A percentile compares a stretch with the other conserved stretches of the same genome.
Conservation (phyloP, 2,113 vertebrate species). For the Puma concolor region DNA sequence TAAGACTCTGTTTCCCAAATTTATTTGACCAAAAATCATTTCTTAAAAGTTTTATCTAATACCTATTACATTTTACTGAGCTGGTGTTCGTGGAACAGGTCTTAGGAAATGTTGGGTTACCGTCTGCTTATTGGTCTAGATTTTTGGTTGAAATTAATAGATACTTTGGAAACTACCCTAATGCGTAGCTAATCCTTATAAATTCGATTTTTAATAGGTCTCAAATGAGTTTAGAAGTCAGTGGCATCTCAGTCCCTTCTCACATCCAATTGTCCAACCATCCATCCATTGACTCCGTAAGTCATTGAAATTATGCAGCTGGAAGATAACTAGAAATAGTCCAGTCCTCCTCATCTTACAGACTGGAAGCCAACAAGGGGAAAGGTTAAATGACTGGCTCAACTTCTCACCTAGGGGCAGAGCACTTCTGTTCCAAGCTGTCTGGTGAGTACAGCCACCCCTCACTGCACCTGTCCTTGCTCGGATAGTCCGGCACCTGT, state of each 20-base stretch:
- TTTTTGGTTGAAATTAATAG: neutral
- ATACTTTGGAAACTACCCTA: neutral
- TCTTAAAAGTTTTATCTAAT: neutral
- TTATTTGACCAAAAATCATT: neutral
- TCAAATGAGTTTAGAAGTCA: neutral
- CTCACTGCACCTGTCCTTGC: neutral
- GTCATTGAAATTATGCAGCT: neutral
- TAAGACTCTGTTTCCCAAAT: neutral
- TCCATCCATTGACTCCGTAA: neutral
- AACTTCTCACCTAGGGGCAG: neutral
- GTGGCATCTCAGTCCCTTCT: neutral
- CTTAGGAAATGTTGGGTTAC: neutral
- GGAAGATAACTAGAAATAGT: neutral
- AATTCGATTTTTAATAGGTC: neutral
- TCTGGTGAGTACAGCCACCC: neutral
- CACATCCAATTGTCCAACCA: neutral
- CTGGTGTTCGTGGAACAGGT: neutral
- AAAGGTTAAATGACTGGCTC: neutral
- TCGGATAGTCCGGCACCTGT: neutral
- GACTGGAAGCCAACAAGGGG: neutral
- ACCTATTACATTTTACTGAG: neutral
- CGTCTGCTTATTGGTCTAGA: neutral
- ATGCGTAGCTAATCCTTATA: rapidly evolving
- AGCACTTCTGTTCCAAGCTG: neutral
- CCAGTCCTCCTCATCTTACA: neutral